These are phyloP conservation scores for Tinamus guttatus DNA, from an alignment of 2,113 vertebrate genomes.

Conservation along the genomic window DNA sequence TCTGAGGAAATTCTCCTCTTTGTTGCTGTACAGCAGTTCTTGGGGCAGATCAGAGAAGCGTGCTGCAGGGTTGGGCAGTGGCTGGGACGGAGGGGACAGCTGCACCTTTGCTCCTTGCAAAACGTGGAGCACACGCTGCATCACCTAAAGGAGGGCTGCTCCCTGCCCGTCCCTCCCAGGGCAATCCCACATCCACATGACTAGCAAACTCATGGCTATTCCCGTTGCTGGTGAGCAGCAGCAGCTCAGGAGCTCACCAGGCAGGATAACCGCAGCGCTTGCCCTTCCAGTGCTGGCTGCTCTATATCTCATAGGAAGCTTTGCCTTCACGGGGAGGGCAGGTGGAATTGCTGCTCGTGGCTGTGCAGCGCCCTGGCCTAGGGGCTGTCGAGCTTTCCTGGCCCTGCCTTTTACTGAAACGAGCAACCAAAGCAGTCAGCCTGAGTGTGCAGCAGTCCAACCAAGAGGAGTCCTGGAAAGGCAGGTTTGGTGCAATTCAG, in stretches of 20 bases:
- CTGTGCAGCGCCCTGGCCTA: not conserved
- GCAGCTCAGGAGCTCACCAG: not conserved
- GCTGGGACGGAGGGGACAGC: not conserved
- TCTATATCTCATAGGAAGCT: not conserved
- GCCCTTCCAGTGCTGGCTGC: not conserved
- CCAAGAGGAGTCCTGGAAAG: not conserved
- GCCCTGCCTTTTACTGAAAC: not conserved
- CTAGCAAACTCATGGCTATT: not conserved
- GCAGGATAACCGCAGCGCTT: not conserved
- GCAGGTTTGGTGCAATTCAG: not conserved
- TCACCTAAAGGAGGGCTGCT: not conserved
- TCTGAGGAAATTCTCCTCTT: not conserved
- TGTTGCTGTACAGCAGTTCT: not conserved
- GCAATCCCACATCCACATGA: not conserved
- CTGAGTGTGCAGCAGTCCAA: accelerated
- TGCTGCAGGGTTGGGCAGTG: not conserved
- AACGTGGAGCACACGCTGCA: not conserved
- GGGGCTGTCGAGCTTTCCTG: not conserved
- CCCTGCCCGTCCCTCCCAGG: not conserved
- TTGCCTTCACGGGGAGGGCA: not conserved
- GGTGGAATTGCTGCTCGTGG: not conserved
- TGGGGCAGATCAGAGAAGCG: not conserved
- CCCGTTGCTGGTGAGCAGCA: not conserved
- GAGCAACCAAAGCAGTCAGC: not conserved
- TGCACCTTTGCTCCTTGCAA: not conserved